These are phyloP conservation scores for Apamea sordens DNA, from an alignment of 2,888 invertebrate genomes.

Conservation along the genomic window DNA sequence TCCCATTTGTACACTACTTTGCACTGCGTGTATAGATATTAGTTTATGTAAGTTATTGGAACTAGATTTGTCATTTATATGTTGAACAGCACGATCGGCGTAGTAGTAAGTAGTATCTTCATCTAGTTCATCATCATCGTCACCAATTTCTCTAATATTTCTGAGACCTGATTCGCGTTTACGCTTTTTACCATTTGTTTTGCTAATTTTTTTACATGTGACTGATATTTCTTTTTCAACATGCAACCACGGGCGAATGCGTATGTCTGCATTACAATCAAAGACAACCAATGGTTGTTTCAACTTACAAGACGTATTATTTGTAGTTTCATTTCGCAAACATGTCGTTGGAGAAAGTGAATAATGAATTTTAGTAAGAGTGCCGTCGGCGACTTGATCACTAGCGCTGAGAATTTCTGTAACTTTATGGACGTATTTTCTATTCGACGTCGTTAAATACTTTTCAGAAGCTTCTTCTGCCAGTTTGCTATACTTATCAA, in stretches of 20 bases:
- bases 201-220: slow-evolving; percentile 43
- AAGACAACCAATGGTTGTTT: slow-evolving; percentile 62
- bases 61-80: slow-evolving; percentile 73
- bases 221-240: slow-evolving; percentile 57
- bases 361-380: slow-evolving; percentile 77
- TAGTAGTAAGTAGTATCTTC: slow-evolving; percentile 81
- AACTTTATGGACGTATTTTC: slow-evolving; percentile 74
- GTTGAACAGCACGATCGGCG: slow-evolving; percentile 77
- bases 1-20: slow-evolving; percentile 76
- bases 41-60: slow-evolving; percentile 81
- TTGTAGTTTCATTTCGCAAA: slow-evolving; percentile 53
- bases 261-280: slow-evolving; percentile 62
- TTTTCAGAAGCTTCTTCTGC: slow-evolving; percentile 59
- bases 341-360: slow-evolving; percentile 70
- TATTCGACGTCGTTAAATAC: slow-evolving; percentile 67
- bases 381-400: slow-evolving; percentile 89
- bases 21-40: slow-evolving; percentile 76
- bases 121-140: slow-evolving; percentile 78
- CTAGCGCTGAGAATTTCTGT: slow-evolving; percentile 81
- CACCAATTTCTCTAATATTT: slow-evolving; percentile 71
- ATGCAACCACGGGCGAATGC: slow-evolving; percentile 5
- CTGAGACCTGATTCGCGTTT: slow-evolving; percentile 47
- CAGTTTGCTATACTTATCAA: slow-evolving; percentile 29
- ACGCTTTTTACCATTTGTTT: slow-evolving; percentile 16
- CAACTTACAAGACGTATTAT: slow-evolving; percentile 63